Conservation (phyloP, 2,797 vertebrate genomes). For the Anolis apletophallus region DNA sequence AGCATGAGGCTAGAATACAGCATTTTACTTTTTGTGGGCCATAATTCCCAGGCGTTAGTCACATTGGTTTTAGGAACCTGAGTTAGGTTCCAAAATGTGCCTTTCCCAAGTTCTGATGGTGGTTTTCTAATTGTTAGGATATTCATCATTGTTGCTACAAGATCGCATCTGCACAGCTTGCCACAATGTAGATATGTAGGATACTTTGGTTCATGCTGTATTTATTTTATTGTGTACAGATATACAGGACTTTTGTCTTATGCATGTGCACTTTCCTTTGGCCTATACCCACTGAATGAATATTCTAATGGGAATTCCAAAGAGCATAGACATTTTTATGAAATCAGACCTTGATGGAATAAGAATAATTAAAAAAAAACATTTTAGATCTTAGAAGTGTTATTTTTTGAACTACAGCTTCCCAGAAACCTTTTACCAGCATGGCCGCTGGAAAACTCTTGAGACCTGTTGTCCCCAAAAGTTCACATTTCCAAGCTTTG, state of each 20-base stretch:
- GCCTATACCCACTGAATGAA: not conserved
- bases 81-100: no score
- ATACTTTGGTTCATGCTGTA: not conserved
- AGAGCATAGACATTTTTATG: not conserved
- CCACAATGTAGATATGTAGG: not conserved
- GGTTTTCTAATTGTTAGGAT: not conserved
- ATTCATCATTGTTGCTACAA: not conserved
- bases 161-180: not conserved
- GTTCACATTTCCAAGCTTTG: no score
- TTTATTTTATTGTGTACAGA: no score
- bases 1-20: not conserved
- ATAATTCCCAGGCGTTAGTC: no score
- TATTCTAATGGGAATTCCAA: not conserved
- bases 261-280: not conserved
- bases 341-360: not conserved
- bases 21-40: not conserved
- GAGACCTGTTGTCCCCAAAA: no score
- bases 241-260: not conserved
- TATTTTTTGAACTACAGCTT: no score
- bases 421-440: no score
- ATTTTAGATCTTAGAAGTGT: not conserved
- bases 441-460: no score
- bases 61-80: no score
- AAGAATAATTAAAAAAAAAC: not conserved
- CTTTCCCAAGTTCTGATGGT: not conserved